Evolutionary conservation across 2,888 invertebrate species (phyloP), one percentile per base, ranked within the genome.

Genomic region (Zele albiditarsus): DNA sequence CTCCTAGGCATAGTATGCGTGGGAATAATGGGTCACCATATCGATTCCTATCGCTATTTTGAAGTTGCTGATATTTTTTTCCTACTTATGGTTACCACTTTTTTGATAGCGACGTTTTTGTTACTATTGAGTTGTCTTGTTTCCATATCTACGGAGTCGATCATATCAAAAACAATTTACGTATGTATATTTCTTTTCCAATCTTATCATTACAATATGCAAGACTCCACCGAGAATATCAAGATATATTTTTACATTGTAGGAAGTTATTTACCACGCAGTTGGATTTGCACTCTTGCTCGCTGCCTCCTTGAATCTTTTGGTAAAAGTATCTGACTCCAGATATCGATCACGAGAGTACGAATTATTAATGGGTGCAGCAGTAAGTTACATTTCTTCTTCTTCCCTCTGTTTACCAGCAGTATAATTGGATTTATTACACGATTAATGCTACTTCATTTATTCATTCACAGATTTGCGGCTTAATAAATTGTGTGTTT

Each of bases 241-340:
- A 31, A 14, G 6, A 71, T 42, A 28, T 28, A 57, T 33, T 62
- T 33, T 76, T 46, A 0, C 28, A 68, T 57, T 75, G 62, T 90
- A 96, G 96, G 96, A 96, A 91, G 92, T 96, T 72, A 91, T 96
- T 78, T 97, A 95, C 85, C 96, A 97, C 82, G 91, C 93, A 8
- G 89, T 95, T 75, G 96, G 94, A 2, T 95, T 93, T 82, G 90
- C 95, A 72, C 89, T 96, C 73, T 92, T 95, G 80, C 87, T 96
- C 67, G 92, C 94, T 70, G 94, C 95, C 4, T 93, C 94, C 8
- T 87, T 94, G 65, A 92, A 93, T 1, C 91, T 96, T 46, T 85
- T 96, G 16, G 91, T 95, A 62, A 92, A 93, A 86, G 91, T 95
- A 16, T 92, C 93, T 80, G 80, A 83, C 25, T 58, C 71, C 12